These are phyloP conservation scores for Diprion similis DNA, from an alignment of 1,140 invertebrate species.

Conservation along the genomic window DNA sequence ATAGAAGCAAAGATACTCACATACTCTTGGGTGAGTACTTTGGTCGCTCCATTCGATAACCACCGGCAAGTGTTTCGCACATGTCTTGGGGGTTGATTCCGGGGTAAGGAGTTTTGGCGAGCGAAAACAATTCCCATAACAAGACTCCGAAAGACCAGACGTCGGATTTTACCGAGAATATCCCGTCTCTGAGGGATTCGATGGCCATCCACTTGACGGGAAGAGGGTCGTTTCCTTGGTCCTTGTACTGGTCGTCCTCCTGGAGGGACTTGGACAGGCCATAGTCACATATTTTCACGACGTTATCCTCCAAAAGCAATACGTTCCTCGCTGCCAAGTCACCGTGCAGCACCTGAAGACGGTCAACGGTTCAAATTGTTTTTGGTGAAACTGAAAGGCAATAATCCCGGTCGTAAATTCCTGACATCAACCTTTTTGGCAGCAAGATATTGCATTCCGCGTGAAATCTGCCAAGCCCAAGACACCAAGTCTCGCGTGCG, in stretches of 20 bases:
- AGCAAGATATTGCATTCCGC: conserved; percentile 95
- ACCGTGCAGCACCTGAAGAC: conserved; percentile 82
- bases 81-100: conserved; percentile 78
- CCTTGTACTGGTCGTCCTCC: conserved; percentile 91
- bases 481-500: conserved; percentile 84
- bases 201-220: conserved; percentile 87
- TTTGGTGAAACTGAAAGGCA: not conserved
- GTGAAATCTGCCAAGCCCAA: conserved; percentile 92
- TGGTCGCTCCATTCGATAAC: conserved; percentile 88
- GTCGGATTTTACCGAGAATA: conserved; percentile 88
- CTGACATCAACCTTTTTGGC: conserved; percentile 73
- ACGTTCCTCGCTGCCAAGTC: conserved; percentile 97
- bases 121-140: conserved; percentile 93
- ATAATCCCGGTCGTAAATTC: not conserved
- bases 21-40: conserved; percentile 77
- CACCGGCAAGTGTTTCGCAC: conserved; percentile 78
- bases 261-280: conserved; percentile 92
- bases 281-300: conserved; percentile 96
- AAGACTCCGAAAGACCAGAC: conserved; percentile 95
- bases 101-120: conserved; percentile 89
- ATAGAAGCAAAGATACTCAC: conserved; percentile 56
- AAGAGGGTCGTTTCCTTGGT: conserved; percentile 81
- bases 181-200: conserved; percentile 79
- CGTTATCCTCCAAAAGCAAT: conserved; percentile 84
- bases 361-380: not conserved